These are phyloP conservation scores for Desmophyllum pertusum DNA, from an alignment of 92 coral and sea anemone species.

Conservation along the genomic window DNA sequence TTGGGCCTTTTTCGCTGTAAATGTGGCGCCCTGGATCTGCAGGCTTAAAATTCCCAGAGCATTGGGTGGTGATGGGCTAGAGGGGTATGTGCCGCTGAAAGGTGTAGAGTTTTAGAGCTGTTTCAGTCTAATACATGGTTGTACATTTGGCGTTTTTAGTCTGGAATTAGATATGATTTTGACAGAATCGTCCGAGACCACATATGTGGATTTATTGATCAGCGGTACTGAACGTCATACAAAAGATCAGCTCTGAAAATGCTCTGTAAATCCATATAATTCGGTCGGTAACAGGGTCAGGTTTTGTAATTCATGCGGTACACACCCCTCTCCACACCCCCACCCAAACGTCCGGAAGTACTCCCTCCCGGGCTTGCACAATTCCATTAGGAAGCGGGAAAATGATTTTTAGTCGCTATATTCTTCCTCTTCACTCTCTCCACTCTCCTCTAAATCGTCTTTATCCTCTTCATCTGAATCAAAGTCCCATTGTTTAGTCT, in stretches of 20 bases:
- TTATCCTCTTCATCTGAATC: conserved; percentile 93
- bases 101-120: no score
- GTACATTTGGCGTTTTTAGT: neutral
- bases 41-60: neutral
- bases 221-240: neutral
- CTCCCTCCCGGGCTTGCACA: neutral
- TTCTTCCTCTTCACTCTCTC: conserved; percentile 98
- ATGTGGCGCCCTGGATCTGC: no score
- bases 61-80: neutral
- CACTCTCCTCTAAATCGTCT: conserved; percentile 81
- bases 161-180: neutral
- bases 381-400: neutral
- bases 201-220: neutral
- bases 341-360: neutral
- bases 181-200: neutral
- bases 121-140: neutral
- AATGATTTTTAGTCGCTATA: conserved; percentile 66
- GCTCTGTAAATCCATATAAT: neutral
- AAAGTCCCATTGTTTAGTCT: conserved; percentile 98
- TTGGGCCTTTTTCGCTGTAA: no score
- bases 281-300: neutral
- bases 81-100: neutral
- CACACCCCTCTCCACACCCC: neutral
- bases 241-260: neutral
- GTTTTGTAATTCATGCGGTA: neutral